These are phyloP conservation scores for Momotus momota DNA, from an alignment of 2,797 vertebrate species.

Conservation along the genomic window DNA sequence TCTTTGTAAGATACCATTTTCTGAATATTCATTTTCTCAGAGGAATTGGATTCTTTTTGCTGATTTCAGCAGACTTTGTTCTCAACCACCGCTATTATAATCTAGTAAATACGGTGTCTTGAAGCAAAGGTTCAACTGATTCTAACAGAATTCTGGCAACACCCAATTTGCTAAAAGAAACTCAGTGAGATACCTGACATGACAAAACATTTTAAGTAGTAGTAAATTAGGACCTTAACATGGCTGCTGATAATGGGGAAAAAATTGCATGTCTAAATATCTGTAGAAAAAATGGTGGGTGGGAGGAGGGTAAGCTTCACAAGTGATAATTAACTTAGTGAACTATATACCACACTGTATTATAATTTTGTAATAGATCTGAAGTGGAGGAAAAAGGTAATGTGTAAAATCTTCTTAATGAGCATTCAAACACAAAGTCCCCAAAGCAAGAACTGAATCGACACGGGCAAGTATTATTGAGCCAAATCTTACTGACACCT, in stretches of 20 bases:
- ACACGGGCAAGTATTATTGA: not conserved
- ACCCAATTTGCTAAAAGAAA: not conserved
- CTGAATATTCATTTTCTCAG: conserved; percentile 30
- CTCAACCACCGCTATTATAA: not conserved
- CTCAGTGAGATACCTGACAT: not conserved
- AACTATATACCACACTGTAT: not conserved
- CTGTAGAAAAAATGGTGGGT: not conserved
- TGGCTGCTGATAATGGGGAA: not conserved
- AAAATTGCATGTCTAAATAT: not conserved
- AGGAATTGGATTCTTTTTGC: not conserved
- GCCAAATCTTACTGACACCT: not conserved
- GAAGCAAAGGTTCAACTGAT: fast-evolving
- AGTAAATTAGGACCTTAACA: not conserved
- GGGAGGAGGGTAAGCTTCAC: not conserved
- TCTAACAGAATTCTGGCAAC: not conserved
- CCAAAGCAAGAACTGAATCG: not conserved
- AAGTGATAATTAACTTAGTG: not conserved
- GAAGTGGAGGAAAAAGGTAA: not conserved
- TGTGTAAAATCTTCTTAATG: not conserved
- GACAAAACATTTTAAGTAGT: not conserved
- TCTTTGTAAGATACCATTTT: conserved; percentile 15
- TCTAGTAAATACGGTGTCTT: not conserved
- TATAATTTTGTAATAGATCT: not conserved
- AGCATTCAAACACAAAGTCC: not conserved
- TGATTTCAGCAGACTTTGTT: conserved; percentile 10